Percentiles rank a stretch among this genome's conserved stretches.
Conservation (phyloP, 2,797 vertebrate genomes). For the Chiroxiphia lanceolata region DNA sequence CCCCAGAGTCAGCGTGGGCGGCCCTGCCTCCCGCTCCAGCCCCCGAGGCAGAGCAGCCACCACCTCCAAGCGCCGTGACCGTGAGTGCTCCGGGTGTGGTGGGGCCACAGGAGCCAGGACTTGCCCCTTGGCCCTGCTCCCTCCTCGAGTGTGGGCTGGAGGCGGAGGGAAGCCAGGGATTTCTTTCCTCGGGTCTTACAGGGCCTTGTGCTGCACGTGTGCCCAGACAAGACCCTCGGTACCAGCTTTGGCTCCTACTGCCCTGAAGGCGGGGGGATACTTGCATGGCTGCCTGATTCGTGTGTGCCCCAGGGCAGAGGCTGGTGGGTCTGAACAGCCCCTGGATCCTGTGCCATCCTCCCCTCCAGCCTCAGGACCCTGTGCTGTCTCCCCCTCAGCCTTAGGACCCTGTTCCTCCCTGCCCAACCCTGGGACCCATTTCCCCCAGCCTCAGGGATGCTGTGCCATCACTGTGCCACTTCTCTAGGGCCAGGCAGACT, state of each 20-base stretch:
- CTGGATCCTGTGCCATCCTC: not conserved
- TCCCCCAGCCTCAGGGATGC: accelerated
- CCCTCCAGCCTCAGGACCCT: not conserved
- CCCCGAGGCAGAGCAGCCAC: not conserved
- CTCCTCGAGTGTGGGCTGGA: not conserved
- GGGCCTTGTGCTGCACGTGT: accelerated
- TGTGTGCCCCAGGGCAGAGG: not conserved
- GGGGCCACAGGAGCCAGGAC: not conserved
- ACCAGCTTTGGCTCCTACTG: not conserved
- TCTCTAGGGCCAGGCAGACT: not conserved
- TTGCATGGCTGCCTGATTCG: not conserved
- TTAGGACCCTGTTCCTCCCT: not conserved
- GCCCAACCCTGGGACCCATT: not conserved
- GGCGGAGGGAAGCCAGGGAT: not conserved
- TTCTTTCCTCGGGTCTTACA: not conserved
- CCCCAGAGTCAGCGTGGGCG: slow-evolving; percentile 73
- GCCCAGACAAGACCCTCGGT: accelerated
- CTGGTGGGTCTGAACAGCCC: not conserved
- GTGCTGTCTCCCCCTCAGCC: not conserved
- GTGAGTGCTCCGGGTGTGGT: not conserved
- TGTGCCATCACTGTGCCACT: not conserved
- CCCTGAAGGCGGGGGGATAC: not conserved
- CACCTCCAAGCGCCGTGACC: accelerated
- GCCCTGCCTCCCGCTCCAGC: not conserved
- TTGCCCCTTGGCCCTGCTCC: not conserved